Base-by-base conservation (phyloP, 2,113 vertebrate species). In the Pachyramphus minor region DNA sequence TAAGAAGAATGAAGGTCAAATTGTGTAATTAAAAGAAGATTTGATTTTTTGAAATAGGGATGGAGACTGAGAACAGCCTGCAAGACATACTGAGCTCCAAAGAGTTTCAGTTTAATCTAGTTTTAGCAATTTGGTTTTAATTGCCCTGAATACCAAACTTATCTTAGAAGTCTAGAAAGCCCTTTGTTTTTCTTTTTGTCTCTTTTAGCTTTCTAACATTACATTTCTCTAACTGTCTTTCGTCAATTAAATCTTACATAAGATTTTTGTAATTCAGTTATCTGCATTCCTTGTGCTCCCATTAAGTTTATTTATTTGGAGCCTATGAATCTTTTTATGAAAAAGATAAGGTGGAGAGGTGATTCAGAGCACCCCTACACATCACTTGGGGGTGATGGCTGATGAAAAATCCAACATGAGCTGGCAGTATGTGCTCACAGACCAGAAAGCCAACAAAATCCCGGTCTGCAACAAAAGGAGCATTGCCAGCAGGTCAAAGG, bases 1-100 rank as follows among this genome's bases (percentile, higher is more conserved):
- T 2, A 86, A 80, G 82, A 96, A 94, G 75, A 96, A 93, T 93
- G 82, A 94, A 94, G 91, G 94, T 96, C 95, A 96, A 90, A 59
- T 79, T 85, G 42, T 73, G 90, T 96, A 95, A 96, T 97, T 96
- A 93, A 86, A 95, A 96, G 67, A 86, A 88, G 60, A 88, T 68
- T 81, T 90, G 35, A 55, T 79, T 59, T 89, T 89, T 94, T 93
- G 66, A 2, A 95, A 76, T 56, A 80, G 63, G 27, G 31, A n/a
- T 91, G 35, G 78, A 91, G 87, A 60, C 73, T 1, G 4, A 89
- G 69, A 93, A 28, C 49, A 82, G 24, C 71, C 42, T 92, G 85
- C 79, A 86, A 95, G 89, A 95, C 28, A 59, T 62, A 66, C 7
- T 90, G 90, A 94, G 41, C 64, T 94, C 82, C 47, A 23, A 95